Evolutionary conservation across 2,113 vertebrate genomes (phyloP).

Genomic region (Pavo muticus): DNA sequence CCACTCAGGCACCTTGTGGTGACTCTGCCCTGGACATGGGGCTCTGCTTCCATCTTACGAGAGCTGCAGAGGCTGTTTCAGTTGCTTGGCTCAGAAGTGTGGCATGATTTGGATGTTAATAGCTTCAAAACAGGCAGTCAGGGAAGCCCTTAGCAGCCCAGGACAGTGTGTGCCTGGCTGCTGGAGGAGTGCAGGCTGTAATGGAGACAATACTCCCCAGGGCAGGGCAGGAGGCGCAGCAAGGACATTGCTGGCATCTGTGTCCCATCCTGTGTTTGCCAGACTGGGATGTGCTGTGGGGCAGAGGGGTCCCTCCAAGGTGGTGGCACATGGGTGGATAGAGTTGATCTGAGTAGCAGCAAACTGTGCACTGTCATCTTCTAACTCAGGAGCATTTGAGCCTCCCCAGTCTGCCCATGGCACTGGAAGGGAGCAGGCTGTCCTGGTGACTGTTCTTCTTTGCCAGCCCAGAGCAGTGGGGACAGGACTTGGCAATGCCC

Average conservation of each 20-base stretch:
- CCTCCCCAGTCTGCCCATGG: background rate
- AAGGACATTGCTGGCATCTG: background rate
- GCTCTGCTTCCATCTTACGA: background rate
- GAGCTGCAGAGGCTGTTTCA: accelerated
- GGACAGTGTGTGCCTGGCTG: accelerated
- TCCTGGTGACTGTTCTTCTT: background rate
- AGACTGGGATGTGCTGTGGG: background rate
- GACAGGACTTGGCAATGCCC: background rate
- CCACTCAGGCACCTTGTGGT: background rate
- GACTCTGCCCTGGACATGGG: background rate
- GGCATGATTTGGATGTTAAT: accelerated
- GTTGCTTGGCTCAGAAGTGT: background rate
- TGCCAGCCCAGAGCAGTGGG: background rate
- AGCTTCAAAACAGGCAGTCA: background rate
- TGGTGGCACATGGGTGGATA: background rate
- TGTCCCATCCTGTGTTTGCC: background rate
- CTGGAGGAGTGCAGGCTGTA: accelerated
- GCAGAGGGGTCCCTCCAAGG: background rate
- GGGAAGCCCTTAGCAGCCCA: background rate
- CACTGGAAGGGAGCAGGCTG: background rate
- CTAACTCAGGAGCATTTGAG: background rate
- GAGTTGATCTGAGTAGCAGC: background rate
- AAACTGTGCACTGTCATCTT: background rate
- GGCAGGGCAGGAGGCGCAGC: background rate
- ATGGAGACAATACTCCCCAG: background rate